Evolutionary conservation across 2,113 vertebrate species (phyloP), one percentile per base, ranked within the genome.

Genomic region (Phocoena phocoena): DNA sequence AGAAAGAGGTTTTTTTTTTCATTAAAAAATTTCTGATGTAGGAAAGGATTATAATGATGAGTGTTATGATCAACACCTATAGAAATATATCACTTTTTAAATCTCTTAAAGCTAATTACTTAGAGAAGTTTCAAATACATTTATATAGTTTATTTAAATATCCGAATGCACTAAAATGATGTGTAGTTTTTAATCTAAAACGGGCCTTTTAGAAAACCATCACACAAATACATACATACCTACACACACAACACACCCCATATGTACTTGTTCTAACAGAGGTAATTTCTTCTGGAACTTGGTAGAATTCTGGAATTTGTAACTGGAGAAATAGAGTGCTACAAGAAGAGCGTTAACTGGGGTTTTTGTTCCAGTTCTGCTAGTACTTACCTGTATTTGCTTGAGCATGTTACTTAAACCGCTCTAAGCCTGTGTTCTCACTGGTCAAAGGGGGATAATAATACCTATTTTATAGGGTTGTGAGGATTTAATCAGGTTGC

Each of bases 131-230:
- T 79, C 31, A 74, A 20, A 28, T 82, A 53, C 41, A 55, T 65
- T 50, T 81, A n/a, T 47, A 20, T 67, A 86, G 55, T 38, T 95
- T 86, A 47, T 76, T 79, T 92, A 89, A 74, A 23, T 93, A 83
- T 94, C n/a, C 4, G 67, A 26, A 77, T n/a, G 15, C 26, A 81
- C 63, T 50, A 20, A 79, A 44, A 83, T 80, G 28, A 50, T 62
- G 83, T 79, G 1, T 84, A 67, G 3, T 94, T 84, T 84, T 94
- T 47, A 67, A 83, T 87, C 70, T 87, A 20, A 90, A 90, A 31
- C 1, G 21, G 36, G 15, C 17, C 26, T 94, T 95, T 74, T 80
- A 87, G 62, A 67, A 92, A 95, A 65, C 21, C 23, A 4, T 73
- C 26, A 20, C 26, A 53, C 17, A 58, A 5, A 36, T 3, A n/a